Evolutionary conservation across 2,113 vertebrate genomes (phyloP).

Genomic region (Hydrochoerus hydrochaeris): DNA sequence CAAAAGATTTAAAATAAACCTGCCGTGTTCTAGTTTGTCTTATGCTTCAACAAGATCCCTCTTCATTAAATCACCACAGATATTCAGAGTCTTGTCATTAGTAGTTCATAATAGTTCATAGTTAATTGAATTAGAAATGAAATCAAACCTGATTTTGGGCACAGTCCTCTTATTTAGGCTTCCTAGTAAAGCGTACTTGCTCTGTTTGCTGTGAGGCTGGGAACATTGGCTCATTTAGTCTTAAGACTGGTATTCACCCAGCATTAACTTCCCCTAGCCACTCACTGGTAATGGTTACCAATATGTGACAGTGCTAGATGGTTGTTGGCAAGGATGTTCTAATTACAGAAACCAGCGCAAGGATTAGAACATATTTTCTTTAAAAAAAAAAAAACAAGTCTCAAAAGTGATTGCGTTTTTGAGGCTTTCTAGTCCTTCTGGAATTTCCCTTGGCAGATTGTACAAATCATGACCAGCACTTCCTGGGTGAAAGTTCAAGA

Average conservation of each 20-base stretch:
- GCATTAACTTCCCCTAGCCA: neutral
- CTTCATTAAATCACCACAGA: neutral
- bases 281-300: neutral
- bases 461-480: neutral
- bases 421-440: conserved; percentile 41
- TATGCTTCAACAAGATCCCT: neutral
- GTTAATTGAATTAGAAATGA: conserved; percentile 44
- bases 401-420: conserved; percentile 7
- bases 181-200: neutral
- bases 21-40: neutral
- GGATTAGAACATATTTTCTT: neutral
- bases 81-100: neutral
- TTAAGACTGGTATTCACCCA: neutral
- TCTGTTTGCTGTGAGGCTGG: neutral
- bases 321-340: neutral
- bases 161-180: neutral
- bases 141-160: neutral
- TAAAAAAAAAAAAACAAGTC: neutral
- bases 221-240: conserved; percentile 31
- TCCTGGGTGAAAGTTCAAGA: conserved; percentile 69
- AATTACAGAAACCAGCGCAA: neutral
- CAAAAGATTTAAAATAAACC: neutral
- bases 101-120: too few relatives aligned
- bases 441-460: conserved; percentile 58
- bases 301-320: neutral